A percentile compares a stretch with the other conserved stretches of the same genome.
phyloP scores from a whole-genome alignment of 2,888 invertebrate species.

The Rhopalosiphum nymphaeae region DNA sequence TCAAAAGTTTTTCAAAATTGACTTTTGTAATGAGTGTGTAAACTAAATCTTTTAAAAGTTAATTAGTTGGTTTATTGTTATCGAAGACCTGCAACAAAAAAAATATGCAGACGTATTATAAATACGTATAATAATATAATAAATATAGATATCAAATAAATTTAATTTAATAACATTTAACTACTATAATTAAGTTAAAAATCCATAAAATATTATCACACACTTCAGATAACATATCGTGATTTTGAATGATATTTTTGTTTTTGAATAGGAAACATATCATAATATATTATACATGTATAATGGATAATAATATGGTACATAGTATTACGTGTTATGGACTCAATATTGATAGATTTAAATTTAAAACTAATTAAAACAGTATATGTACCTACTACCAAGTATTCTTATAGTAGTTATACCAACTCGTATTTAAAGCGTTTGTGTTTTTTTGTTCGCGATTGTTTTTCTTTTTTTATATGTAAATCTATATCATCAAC shows the following conservation, averaged over 20 bases:
- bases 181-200: not conserved
- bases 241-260: not conserved
- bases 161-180: not conserved
- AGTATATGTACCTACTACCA: no score
- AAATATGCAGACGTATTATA: not conserved
- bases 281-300: not conserved
- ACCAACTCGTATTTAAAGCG: not conserved
- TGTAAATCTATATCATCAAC: not conserved
- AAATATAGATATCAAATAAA: not conserved
- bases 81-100: not conserved
- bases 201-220: not conserved
- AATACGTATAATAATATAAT: not conserved
- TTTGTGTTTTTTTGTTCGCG: not conserved
- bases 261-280: not conserved
- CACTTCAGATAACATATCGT: not conserved
- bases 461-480: not conserved
- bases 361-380: not conserved
- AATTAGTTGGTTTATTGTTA: not conserved
- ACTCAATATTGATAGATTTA: not conserved
- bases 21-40: not conserved
- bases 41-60: not conserved
- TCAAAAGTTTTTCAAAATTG: not conserved
- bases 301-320: not conserved
- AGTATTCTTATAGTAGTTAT: no score
- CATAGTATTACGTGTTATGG: not conserved